Evolutionary conservation across 2,113 vertebrate species (phyloP).

Genomic region (Catharus minimus): DNA sequence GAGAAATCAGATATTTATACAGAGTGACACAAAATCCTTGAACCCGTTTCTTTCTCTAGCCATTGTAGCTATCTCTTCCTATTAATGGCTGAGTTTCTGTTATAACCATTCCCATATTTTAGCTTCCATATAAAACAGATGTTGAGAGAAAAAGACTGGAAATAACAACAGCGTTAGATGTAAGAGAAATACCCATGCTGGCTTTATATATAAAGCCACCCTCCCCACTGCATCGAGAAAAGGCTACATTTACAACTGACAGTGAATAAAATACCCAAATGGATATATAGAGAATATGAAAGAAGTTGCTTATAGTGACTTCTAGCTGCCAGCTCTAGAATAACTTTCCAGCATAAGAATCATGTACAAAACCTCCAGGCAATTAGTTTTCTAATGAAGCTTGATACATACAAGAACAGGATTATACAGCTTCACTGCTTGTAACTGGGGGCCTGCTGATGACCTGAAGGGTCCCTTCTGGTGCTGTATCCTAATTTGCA

Average conservation of each 20-base stretch:
- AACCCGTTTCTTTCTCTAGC: background rate
- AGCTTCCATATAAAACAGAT: background rate
- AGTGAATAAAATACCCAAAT: background rate
- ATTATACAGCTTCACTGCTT: conserved; percentile 13
- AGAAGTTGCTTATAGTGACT: conserved; percentile 3
- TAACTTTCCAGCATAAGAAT: background rate
- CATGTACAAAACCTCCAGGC: conserved; percentile 34
- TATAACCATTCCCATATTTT: background rate
- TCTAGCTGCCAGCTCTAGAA: conserved; percentile 28
- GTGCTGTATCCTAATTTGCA: conserved; percentile 23
- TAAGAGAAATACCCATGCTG: background rate
- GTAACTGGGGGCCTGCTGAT: background rate
- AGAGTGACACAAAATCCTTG: background rate
- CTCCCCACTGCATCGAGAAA: background rate
- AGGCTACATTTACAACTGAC: background rate
- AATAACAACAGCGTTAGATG: background rate
- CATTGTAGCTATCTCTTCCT: background rate
- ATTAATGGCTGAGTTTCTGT: background rate
- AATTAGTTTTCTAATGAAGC: conserved; percentile 41
- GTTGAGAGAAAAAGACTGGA: background rate
- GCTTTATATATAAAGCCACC: background rate
- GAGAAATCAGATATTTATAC: background rate
- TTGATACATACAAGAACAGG: conserved; percentile 18
- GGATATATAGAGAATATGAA: background rate
- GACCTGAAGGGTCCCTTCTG: conserved; percentile 17